Conservation (phyloP, 2,888 invertebrate species). For the Beris morrisii region DNA sequence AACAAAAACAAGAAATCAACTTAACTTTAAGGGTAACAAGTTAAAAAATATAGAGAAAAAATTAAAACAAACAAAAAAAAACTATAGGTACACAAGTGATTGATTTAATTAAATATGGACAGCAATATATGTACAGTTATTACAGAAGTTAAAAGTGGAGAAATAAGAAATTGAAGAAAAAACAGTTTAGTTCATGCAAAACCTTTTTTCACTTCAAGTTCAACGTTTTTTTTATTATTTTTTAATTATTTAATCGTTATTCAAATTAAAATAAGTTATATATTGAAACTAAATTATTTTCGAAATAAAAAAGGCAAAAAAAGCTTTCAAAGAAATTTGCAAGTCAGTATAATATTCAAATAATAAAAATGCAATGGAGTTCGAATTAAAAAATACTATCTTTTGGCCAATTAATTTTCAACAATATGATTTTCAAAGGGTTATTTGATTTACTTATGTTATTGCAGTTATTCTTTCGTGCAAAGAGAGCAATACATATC, state of each 20-base stretch:
- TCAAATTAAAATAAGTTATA: constrained; percentile 44
- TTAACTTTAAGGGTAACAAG: constrained; percentile 1
- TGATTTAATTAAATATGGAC: constrained; percentile 38
- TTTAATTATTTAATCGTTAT: constrained; percentile 36
- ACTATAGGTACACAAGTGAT: constrained; percentile 23
- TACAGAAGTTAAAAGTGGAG: constrained; percentile 39
- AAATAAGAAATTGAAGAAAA: constrained; percentile 37
- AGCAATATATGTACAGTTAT: constrained; percentile 38
- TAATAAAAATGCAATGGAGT: constrained; percentile 32
- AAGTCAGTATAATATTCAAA: constrained; percentile 32
- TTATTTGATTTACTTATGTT: too few species aligned
- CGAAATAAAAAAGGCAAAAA: constrained; percentile 40
- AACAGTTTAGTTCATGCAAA: constrained; percentile 30
- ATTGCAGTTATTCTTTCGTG: too few species aligned
- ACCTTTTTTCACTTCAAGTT: constrained; percentile 22
- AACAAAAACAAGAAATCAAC: constrained; percentile 1
- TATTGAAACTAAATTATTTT: constrained; percentile 44
- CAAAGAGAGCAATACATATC: too few species aligned
- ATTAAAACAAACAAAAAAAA: too few species aligned
- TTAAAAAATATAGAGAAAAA: constrained; percentile 1
- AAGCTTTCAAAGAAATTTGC: constrained; percentile 40
- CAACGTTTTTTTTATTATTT: constrained; percentile 39
- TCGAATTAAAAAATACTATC: constrained; percentile 20
- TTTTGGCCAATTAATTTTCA: too few species aligned
- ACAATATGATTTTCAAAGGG: too few species aligned